Evolutionary conservation across 2,888 invertebrate species (phyloP), one percentile per base, ranked within the genome.

Genomic region (Xestoiulus laeticollis): DNA sequence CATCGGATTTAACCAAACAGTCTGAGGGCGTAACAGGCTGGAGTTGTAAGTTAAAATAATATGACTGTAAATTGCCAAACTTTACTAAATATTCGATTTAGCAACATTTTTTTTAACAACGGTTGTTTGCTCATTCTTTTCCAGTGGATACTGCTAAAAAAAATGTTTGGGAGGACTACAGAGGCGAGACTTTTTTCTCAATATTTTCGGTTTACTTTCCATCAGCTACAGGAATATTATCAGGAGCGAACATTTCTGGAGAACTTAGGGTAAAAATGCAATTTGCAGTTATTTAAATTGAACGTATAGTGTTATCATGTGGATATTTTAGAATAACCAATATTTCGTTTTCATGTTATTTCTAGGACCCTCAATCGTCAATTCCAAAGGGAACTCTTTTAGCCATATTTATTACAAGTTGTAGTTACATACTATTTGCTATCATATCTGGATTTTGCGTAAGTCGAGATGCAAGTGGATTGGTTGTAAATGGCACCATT

Each of bases 121-220:
- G 82, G 8, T 82, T 10, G 10, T 19, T 30, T 78, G 78, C 1
- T 78, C 22, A 22, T 26, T 30, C 8, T 85, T 85, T 84, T 87
- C 10, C 38, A 89, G 88, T 85, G 84, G 26, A 33, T 0, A 87
- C 85, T 30, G 44, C 93, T 85, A 88, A 89, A 43, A 91, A 91
- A 16, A 94, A 94, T 90, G 90, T 93, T 86, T 88, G 89, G 6
- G 93, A 93, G 10, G 90, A 90, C 43, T 94, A 92, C 89, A 90
- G 92, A 48, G 91, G 95, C 68, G 96, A 98, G 91, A 94, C 95
- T 90, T 98, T 99, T 93, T 98, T 98, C 93, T 96, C 96, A 90
- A 97, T 99, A 0, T 99, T 99, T 91, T 95, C 98, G 30, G 97
- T 99, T 89, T 99, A 98, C 93, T 99, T 99, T 91, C 99, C 99